phyloP scores from a whole-genome alignment of 1,140 invertebrate species.

The Hycleus cichorii region DNA sequence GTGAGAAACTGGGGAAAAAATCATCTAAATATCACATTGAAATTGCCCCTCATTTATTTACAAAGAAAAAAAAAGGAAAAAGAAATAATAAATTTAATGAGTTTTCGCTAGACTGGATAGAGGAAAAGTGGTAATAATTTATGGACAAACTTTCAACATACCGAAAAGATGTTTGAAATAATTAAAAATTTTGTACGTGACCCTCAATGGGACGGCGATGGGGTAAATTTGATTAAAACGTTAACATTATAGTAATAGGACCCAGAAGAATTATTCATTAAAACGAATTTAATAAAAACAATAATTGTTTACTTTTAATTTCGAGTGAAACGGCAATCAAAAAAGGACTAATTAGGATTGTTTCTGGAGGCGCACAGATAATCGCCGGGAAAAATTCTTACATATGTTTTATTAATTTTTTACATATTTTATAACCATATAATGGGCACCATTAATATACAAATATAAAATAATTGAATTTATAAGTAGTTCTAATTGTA shows the following conservation, averaged over 20 bases:
- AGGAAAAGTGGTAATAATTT: no score
- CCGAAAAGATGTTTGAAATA: no score
- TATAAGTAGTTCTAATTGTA: background rate
- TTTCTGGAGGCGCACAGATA: no score
- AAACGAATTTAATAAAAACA: background rate
- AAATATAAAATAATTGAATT: slow-evolving; percentile 16
- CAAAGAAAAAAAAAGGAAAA: no score
- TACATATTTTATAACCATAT: slow-evolving; percentile 9
- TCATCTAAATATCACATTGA: no score
- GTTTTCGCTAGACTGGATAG: no score
- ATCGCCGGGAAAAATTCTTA: background rate
- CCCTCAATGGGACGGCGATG: no score
- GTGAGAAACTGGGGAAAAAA: no score
- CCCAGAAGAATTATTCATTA: background rate
- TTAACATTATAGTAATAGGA: background rate
- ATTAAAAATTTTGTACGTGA: no score
- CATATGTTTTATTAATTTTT: slow-evolving; percentile 15
- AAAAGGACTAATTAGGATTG: background rate
- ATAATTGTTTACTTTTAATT: background rate
- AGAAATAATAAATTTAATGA: no score
- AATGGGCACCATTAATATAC: slow-evolving; percentile 20
- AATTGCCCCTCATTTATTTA: no score
- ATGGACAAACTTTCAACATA: no score
- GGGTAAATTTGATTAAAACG: background rate
- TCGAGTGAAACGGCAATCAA: background rate